Conservation (phyloP, 1,140 invertebrate species). For the Brachionus paranguensis region DNA sequence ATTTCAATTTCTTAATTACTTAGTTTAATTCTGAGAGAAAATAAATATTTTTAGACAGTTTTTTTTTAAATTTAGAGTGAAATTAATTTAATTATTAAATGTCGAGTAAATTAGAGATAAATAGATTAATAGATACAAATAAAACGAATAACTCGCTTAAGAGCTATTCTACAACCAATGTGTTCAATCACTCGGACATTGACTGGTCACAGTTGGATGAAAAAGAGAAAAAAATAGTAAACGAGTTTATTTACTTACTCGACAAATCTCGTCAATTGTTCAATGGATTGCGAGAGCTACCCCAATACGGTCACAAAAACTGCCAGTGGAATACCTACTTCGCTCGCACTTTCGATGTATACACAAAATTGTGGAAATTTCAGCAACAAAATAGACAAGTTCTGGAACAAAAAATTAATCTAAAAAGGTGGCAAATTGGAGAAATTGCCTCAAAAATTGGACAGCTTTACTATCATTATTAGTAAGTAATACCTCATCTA, state of each 20-base stretch:
- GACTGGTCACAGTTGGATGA: background rate
- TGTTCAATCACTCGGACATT: background rate
- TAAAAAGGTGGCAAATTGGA: slow-evolving; percentile 96
- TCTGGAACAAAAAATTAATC: slow-evolving; percentile 83
- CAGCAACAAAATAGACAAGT: slow-evolving; percentile 90
- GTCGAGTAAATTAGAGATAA: slow-evolving; percentile 27
- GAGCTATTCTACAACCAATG: background rate
- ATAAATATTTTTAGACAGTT: background rate
- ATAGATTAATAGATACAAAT: background rate
- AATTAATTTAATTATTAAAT: background rate
- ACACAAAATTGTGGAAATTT: slow-evolving; percentile 96
- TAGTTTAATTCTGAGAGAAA: background rate
- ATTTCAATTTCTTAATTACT: background rate
- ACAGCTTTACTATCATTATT: slow-evolving; percentile 97
- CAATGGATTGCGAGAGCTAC: slow-evolving; percentile 68
- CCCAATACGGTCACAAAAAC: slow-evolving; percentile 84
- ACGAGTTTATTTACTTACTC: slow-evolving; percentile 36
- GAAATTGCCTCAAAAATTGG: slow-evolving; percentile 98
- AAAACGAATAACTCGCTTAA: background rate
- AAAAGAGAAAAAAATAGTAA: slow-evolving; percentile 37
- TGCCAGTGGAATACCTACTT: slow-evolving; percentile 92
- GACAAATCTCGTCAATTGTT: slow-evolving; percentile 37
- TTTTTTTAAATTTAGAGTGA: background rate
- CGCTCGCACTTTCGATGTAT: slow-evolving; percentile 92
- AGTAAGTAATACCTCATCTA: slow-evolving; percentile 50